Evolutionary conservation across 2,113 vertebrate genomes (phyloP), one percentile per base, ranked within the genome.

Genomic region (Thalassarche chlororhynchos): DNA sequence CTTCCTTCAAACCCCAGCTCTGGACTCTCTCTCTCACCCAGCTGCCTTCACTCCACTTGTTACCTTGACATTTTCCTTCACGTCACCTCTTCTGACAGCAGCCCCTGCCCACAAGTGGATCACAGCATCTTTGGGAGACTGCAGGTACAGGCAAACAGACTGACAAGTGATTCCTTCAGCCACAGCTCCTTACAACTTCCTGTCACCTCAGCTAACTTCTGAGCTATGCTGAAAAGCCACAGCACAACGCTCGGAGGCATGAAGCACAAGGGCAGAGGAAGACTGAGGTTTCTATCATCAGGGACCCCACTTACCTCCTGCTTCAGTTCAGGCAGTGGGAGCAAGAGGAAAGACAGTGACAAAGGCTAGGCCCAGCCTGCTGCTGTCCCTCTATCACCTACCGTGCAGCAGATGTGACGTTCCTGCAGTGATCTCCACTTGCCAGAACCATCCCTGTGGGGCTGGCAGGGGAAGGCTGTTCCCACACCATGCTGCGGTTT

Each of bases 161-260:
- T 2, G 3, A 31, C 19, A 17, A 36, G 57, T 2, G 20, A 49
- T 31, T 21, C 42, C 52, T 32, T 32, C 52, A 58, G 52, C 65
- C 52, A 58, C 52, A 47, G 42, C 52, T 38, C 64, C 1, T 0
- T 69, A 49, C 4, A 58, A 49, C 54, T 25, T 40, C 20, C 75
- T 32, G 23, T 17, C 42, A 38, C 52, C 52, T 47, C n/a, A 69
- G 52, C 42, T 20, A 38, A 26, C 42, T 34, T 38, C 28, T 8
- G 28, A 69, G 54, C 52, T 58, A 49, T 0, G 0, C 64, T 16
- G 4, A 68, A 68, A 38, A 66, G 60, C 77, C 32, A 81, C 4
- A 0, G 17, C 42, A 25, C 5, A 4, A 20, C 34, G 10, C 34
- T 38, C 2, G 1, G 34, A 82, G 10, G 28, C 26, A 26, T 4